Evolutionary conservation across 2,888 invertebrate genomes (phyloP).

Genomic region (Epirrhoe tristata): DNA sequence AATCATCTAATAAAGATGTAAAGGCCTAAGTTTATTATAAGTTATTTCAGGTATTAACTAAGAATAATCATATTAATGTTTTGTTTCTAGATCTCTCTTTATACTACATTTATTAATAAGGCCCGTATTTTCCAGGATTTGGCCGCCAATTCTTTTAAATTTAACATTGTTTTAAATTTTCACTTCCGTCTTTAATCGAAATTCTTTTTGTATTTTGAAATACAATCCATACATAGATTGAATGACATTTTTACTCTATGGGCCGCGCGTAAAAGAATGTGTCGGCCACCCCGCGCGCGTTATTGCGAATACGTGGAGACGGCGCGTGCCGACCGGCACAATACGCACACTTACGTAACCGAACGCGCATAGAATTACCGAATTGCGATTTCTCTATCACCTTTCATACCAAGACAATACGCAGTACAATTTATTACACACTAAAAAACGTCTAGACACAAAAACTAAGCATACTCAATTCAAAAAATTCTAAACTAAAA

Average conservation of each 20-base stretch:
- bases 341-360: conserved; percentile 73
- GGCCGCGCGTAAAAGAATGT: conserved; percentile 69
- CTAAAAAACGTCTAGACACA: conserved; percentile 71
- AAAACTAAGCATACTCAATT: conserved; percentile 48
- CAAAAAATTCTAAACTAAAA: conserved; percentile 43
- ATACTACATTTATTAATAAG: too few species aligned
- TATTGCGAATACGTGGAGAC: conserved; percentile 68
- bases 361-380: conserved; percentile 76
- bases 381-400: conserved; percentile 79
- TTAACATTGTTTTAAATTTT: too few species aligned
- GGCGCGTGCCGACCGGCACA: conserved; percentile 73
- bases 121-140: too few species aligned
- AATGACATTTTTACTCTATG: conserved; percentile 57
- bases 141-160: too few species aligned
- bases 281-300: conserved; percentile 74
- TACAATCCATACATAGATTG: conserved; percentile 39
- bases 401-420: conserved; percentile 71
- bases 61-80: too few species aligned
- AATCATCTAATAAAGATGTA: too few species aligned
- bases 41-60: too few species aligned
- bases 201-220: conserved; percentile 14
- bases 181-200: background rate
- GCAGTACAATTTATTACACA: conserved; percentile 60
- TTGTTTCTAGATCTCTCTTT: too few species aligned
- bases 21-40: too few species aligned